phyloP scores from a whole-genome alignment of 2,113 vertebrate species.

The Elephas maximus region DNA sequence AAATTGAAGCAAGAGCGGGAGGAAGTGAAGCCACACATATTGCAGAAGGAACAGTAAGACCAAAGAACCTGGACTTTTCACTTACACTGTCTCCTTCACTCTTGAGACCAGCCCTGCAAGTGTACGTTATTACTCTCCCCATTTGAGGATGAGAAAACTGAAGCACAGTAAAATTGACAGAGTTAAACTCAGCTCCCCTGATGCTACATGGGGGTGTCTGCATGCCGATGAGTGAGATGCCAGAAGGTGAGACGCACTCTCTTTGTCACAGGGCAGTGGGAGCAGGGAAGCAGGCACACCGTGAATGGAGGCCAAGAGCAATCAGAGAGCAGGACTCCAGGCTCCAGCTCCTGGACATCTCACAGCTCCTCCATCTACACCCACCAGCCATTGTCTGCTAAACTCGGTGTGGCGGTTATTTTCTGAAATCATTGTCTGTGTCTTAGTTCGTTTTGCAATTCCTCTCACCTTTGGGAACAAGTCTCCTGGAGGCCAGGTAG shows the following conservation, averaged over 20 bases:
- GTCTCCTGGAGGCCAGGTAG: not conserved
- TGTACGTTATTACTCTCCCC: fast-evolving
- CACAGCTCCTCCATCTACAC: not conserved
- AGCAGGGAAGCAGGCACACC: fast-evolving
- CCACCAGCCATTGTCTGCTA: not conserved
- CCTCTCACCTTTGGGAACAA: not conserved
- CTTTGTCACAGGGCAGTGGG: not conserved
- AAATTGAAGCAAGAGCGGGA: not conserved
- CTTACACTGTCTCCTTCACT: not conserved
- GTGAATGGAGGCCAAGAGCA: not conserved
- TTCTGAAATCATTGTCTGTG: not conserved
- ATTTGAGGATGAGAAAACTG: not conserved
- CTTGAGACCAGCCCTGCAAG: not conserved
- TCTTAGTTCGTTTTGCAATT: not conserved
- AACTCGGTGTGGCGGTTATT: not conserved
- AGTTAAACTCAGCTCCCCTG: not conserved
- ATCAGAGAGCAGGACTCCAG: not conserved
- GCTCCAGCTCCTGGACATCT: too few relatives aligned
- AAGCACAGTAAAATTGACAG: not conserved
- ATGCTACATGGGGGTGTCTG: not conserved
- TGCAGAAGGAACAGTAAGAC: not conserved
- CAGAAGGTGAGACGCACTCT: not conserved
- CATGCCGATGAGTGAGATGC: too few relatives aligned
- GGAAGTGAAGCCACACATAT: not conserved
- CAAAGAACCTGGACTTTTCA: not conserved